Evolutionary conservation across 2,797 vertebrate species (phyloP).

Genomic region (Hydrocynus forskahlii): DNA sequence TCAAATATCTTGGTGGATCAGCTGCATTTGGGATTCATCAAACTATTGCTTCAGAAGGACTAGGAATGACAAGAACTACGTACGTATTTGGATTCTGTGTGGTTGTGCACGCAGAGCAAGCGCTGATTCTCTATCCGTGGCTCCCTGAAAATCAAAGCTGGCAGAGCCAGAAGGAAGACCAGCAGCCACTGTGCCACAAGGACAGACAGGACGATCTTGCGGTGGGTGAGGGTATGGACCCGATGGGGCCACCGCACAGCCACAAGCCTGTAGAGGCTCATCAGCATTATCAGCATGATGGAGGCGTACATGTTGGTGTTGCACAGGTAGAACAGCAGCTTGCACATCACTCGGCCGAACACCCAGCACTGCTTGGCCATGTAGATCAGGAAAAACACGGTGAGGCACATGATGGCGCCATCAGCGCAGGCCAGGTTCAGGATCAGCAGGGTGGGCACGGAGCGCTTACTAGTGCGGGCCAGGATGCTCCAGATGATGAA

Average conservation of each 20-base stretch:
- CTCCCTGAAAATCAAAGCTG: constrained; percentile 81
- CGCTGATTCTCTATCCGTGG: constrained; percentile 11
- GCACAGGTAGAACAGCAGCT: constrained; percentile 86
- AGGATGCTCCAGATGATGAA: constrained; percentile 90
- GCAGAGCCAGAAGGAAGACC: constrained; percentile 77
- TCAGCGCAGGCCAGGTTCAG: constrained; percentile 88
- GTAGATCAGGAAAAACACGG: constrained; percentile 85
- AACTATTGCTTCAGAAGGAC: neutral
- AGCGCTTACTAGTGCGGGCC: constrained; percentile 74
- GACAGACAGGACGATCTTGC: constrained; percentile 69
- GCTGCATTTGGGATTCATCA: too few species aligned
- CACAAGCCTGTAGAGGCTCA: constrained; percentile 87
- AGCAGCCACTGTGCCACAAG: constrained; percentile 77
- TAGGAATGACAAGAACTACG: constrained; percentile 29
- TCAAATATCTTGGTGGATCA: too few species aligned
- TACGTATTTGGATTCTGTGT: constrained; percentile 64
- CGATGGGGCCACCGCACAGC: constrained; percentile 77
- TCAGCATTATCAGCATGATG: constrained; percentile 86
- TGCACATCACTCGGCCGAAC: constrained; percentile 81
- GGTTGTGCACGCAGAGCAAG: constrained; percentile 65
- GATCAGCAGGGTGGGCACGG: constrained; percentile 85
- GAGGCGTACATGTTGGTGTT: constrained; percentile 91
- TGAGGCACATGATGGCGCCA: constrained; percentile 81
- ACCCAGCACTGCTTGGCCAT: constrained; percentile 80
- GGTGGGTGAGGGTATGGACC: constrained; percentile 66